Evolutionary conservation across 2,888 invertebrate species (phyloP), one percentile per base, ranked within the genome.

Genomic region (Acronicta psi): DNA sequence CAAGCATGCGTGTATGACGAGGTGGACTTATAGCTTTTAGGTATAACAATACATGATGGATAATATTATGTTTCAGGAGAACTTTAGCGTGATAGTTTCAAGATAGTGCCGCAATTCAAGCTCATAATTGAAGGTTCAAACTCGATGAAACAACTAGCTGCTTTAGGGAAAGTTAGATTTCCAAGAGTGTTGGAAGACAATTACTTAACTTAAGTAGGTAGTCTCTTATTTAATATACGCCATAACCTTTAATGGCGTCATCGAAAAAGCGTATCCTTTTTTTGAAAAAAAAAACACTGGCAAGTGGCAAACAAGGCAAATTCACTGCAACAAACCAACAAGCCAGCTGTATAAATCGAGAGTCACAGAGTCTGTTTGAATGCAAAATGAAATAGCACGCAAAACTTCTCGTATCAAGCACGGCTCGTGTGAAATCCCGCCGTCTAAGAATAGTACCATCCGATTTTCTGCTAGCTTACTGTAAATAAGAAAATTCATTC

Each of bases 401-500:
- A 72, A 83, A 88, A 90, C 79, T 86, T 86, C 81, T 80, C 79
- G 80, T 83, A 87, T 85, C 83, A 87, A 89, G 80, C 82, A 82
- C 85, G 82, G 86, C 85, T 86, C 83, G 86, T 89, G 89, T 86
- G 87, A 91, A 89, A 89, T 87, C 86, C 81, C 81, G 77, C 73
- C 80, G 81, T 82, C 84, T 86, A 81, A 83, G 85, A 86, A 87
- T 86, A 81, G 80, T 77, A 73, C 73, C 80, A 80, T 83, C 83
- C 86, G 88, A 90, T 90, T 90, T 89, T 88, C 87, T 85, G 85
- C 85, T 80, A 88, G 87, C 88, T 90, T 86, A 89, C 87, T 87
- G 91, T 91, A 92, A 93, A 92, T 93, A 93, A 93, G 90, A 91
- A 89, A 91, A 93, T 92, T 93, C 88, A 87, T 90, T 88, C 86